These are phyloP conservation scores for Synergus umbraculus DNA, from an alignment of 2,888 invertebrate genomes.

Conservation along the genomic window DNA sequence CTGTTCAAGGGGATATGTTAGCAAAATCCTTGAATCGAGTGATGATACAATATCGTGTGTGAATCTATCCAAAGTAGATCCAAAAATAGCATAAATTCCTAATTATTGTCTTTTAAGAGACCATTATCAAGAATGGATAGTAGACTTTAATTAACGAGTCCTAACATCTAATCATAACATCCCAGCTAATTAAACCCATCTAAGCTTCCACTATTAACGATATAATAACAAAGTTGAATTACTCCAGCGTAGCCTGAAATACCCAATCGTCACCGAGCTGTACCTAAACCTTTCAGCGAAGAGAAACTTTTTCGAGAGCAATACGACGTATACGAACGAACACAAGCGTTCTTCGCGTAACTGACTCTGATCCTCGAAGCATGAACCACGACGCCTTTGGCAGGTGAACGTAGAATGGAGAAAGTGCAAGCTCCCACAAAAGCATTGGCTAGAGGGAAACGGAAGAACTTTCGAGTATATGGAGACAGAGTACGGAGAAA, in stretches of 20 bases:
- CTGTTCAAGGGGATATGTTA: background rate
- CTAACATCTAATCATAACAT: background rate
- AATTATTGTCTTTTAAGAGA: background rate
- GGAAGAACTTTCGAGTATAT: constrained; percentile 25
- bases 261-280: constrained; percentile 34
- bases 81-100: background rate
- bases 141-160: background rate
- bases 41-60: background rate
- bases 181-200: background rate
- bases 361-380: constrained; percentile 60
- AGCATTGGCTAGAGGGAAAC: constrained; percentile 45
- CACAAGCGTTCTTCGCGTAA: constrained; percentile 55
- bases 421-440: constrained; percentile 43
- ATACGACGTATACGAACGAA: constrained; percentile 52
- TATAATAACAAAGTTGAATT: constrained; percentile 13
- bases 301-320: constrained; percentile 36
- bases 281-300: constrained; percentile 39
- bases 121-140: background rate
- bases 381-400: constrained; percentile 59
- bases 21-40: background rate
- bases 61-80: background rate
- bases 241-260: constrained; percentile 11
- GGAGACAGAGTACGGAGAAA: constrained; percentile 46
- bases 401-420: constrained; percentile 49
- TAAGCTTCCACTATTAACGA: background rate